These are phyloP conservation scores for Asbolus verrucosus DNA, from an alignment of 1,140 invertebrate genomes.

Conservation along the genomic window DNA sequence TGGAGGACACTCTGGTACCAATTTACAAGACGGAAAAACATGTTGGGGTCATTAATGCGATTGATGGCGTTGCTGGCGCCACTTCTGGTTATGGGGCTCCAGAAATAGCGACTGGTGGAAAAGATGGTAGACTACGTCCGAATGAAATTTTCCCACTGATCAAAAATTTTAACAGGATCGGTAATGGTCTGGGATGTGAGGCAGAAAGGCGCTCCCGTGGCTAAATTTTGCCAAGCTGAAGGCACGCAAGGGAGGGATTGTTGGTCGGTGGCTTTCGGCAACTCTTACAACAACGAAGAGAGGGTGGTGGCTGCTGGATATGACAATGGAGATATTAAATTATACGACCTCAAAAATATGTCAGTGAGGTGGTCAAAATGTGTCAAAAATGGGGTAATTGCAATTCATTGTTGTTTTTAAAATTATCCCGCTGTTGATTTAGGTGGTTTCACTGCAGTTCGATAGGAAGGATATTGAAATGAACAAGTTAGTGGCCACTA, in stretches of 20 bases:
- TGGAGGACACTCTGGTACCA: constrained; percentile 79
- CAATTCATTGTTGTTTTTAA: neutral
- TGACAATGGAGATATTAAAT: constrained; percentile 96
- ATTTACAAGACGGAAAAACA: constrained; percentile 89
- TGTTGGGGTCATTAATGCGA: constrained; percentile 89
- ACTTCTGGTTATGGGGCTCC: constrained; percentile 88
- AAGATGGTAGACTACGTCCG: constrained; percentile 78
- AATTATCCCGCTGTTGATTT: constrained; percentile 49
- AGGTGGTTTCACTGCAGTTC: constrained; percentile 91
- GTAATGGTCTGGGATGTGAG: constrained; percentile 97
- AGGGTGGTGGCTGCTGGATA: constrained; percentile 90
- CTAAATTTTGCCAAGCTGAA: constrained; percentile 79
- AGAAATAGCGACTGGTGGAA: constrained; percentile 93
- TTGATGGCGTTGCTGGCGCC: constrained; percentile 93
- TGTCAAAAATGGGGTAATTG: constrained; percentile 89
- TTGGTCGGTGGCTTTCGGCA: constrained; percentile 89
- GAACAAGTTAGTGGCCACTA: constrained; percentile 95
- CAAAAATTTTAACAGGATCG: constrained; percentile 69
- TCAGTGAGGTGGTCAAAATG: constrained; percentile 90
- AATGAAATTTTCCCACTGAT: neutral
- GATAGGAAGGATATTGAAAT: constrained; percentile 94
- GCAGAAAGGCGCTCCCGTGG: constrained; percentile 89
- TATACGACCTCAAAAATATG: constrained; percentile 93
- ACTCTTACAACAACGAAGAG: constrained; percentile 89
- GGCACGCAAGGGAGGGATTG: constrained; percentile 81